These are phyloP conservation scores for Echinometra lucunter DNA, from an alignment of 53 echinoderm and acorn worm genomes.

Conservation along the genomic window DNA sequence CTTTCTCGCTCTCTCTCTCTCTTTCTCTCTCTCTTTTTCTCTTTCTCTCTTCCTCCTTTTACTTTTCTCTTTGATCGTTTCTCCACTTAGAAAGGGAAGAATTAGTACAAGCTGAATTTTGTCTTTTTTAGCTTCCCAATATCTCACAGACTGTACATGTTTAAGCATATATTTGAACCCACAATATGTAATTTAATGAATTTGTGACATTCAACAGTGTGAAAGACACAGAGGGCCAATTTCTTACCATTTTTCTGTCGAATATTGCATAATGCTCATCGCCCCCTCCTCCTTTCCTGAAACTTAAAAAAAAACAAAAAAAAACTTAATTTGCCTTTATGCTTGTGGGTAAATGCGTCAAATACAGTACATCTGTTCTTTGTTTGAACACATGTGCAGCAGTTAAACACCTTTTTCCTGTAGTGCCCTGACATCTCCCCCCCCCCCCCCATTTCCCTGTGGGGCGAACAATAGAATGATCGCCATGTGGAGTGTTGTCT, in stretches of 20 bases:
- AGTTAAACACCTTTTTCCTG: conserved; percentile 9
- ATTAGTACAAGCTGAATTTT: too few relatives aligned
- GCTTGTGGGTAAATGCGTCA: neutral
- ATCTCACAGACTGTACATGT: too few relatives aligned
- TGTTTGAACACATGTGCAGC: neutral
- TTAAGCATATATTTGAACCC: too few relatives aligned
- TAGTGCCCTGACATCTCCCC: neutral
- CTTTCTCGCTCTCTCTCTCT: neutral
- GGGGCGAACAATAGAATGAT: conserved; percentile 1
- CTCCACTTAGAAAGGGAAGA: too few relatives aligned
- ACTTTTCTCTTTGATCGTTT: too few relatives aligned
- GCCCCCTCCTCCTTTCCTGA: too few relatives aligned
- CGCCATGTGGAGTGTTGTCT: conserved; percentile 5
- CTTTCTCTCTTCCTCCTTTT: neutral
- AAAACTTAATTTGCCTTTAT: too few relatives aligned
- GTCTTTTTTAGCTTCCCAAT: too few relatives aligned
- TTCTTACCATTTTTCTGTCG: neutral
- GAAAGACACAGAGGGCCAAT: neutral
- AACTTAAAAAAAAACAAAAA: too few relatives aligned
- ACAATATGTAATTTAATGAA: neutral
- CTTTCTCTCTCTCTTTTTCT: neutral
- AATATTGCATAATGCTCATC: too few relatives aligned
- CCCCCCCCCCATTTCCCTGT: neutral
- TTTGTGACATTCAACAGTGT: neutral
- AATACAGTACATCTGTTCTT: neutral